Conservation (phyloP, 1,140 invertebrate genomes). For the Orussus abietinus region DNA sequence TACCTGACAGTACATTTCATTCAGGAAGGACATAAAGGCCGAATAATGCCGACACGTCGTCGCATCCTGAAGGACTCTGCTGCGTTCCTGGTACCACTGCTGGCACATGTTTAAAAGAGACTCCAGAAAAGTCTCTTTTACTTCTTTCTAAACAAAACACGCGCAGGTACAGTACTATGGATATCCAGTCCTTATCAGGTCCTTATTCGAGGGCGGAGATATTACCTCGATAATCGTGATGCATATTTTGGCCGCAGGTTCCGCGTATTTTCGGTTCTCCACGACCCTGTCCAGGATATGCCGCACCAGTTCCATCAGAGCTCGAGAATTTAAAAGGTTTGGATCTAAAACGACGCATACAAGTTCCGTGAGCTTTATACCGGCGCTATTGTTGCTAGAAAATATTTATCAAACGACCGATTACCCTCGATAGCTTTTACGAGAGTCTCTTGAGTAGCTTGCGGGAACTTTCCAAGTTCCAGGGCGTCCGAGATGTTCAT, state of each 20-base stretch:
- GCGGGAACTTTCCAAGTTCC: slow-evolving; percentile 69
- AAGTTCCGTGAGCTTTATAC: too few species aligned
- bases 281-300: slow-evolving; percentile 75
- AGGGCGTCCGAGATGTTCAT: slow-evolving; percentile 64
- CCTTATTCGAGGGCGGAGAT: slow-evolving; percentile 1
- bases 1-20: slow-evolving; percentile 82
- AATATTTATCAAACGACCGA: slow-evolving; percentile 12
- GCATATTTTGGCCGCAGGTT: slow-evolving; percentile 76
- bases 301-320: slow-evolving; percentile 79
- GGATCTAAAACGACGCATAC: slow-evolving; percentile 61
- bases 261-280: slow-evolving; percentile 72
- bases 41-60: slow-evolving; percentile 48
- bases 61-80: slow-evolving; percentile 56
- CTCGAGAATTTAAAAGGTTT: slow-evolving; percentile 70
- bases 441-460: slow-evolving; percentile 67
- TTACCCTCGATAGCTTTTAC: slow-evolving; percentile 67
- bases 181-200: background rate
- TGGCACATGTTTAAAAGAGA: slow-evolving; percentile 83
- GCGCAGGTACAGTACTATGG: background rate
- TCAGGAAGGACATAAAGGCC: slow-evolving; percentile 82
- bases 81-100: slow-evolving; percentile 84
- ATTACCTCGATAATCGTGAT: slow-evolving; percentile 74
- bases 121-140: slow-evolving; percentile 82
- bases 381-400: too few species aligned
- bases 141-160: slow-evolving; percentile 62